phyloP scores from a whole-genome alignment of 37 sponge, comb jelly and placozoan species.

The Bolinopsis microptera region DNA sequence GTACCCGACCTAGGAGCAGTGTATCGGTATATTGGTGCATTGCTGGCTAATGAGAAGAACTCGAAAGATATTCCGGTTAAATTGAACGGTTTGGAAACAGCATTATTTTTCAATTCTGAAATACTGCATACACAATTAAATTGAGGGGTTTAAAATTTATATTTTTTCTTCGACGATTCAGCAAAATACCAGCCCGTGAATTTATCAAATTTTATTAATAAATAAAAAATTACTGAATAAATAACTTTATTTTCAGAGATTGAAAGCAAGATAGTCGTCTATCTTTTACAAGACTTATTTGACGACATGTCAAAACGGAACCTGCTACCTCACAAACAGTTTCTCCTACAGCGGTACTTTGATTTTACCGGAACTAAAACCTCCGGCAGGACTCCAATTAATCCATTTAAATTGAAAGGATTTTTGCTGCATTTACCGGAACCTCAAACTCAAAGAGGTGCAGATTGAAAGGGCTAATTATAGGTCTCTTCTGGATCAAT shows the following conservation, averaged over 20 bases:
- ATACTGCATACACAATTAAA: too few species aligned
- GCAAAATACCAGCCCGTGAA: too few species aligned
- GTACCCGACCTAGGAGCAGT: not conserved
- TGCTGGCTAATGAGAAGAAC: not conserved
- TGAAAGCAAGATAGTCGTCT: not conserved
- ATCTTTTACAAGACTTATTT: not conserved
- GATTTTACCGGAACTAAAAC: conserved; percentile 26
- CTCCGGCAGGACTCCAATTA: not conserved
- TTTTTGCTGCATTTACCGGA: conserved; percentile 33
- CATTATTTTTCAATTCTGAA: too few species aligned
- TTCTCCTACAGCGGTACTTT: conserved; percentile 28
- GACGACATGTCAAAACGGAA: conserved; percentile 60
- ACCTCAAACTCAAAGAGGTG: not conserved
- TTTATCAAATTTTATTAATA: too few species aligned
- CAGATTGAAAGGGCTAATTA: not conserved
- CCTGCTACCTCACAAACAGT: conserved; percentile 53
- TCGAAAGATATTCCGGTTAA: not conserved
- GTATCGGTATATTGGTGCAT: not conserved
- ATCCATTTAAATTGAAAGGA: conserved; percentile 48
- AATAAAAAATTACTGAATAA: too few species aligned
- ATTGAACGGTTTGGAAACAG: not conserved
- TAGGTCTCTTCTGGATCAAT: too few species aligned
- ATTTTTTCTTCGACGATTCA: too few species aligned
- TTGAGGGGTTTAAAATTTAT: too few species aligned
- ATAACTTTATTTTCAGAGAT: not conserved